A percentile compares a stretch with the other conserved stretches of the same genome.
Evolutionary conservation across 2,797 vertebrate species (phyloP).

Genomic region (Odontamblyopus lacepedii): DNA sequence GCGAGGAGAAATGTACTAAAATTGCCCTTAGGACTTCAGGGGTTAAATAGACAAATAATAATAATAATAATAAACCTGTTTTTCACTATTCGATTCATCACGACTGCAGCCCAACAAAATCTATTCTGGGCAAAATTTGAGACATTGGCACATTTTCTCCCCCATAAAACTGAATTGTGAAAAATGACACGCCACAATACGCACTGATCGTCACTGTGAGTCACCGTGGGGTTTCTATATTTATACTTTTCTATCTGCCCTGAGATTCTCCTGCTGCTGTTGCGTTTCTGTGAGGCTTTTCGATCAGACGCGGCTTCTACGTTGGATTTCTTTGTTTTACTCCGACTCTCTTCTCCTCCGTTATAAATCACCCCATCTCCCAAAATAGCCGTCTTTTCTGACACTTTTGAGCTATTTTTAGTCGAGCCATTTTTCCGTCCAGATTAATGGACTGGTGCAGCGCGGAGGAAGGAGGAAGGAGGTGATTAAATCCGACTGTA

Average conservation of each 20-base stretch:
- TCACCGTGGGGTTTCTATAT: slow-evolving; percentile 42
- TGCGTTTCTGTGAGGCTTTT: slow-evolving; percentile 5
- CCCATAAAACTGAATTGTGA: not conserved
- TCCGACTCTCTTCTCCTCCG: slow-evolving; percentile 45
- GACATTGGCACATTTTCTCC: not conserved
- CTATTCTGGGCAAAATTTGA: not conserved
- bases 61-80: not conserved
- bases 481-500: slow-evolving; percentile 42
- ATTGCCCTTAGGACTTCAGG: too few species aligned
- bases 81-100: not conserved
- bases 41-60: too few species aligned
- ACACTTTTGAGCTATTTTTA: slow-evolving; percentile 53
- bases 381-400: slow-evolving; percentile 44
- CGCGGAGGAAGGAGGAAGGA: slow-evolving; percentile 29
- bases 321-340: slow-evolving; percentile 15
- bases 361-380: slow-evolving; percentile 34
- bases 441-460: slow-evolving; percentile 50
- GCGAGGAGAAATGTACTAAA: too few species aligned
- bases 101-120: not conserved
- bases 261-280: not conserved
- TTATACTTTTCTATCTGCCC: slow-evolving; percentile 11
- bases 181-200: not conserved
- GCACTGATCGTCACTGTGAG: slow-evolving; percentile 30
- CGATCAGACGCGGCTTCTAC: slow-evolving; percentile 10
- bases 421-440: slow-evolving; percentile 27